These are phyloP conservation scores for Diplodus sargus DNA, from an alignment of 2,797 vertebrate species.

Conservation along the genomic window DNA sequence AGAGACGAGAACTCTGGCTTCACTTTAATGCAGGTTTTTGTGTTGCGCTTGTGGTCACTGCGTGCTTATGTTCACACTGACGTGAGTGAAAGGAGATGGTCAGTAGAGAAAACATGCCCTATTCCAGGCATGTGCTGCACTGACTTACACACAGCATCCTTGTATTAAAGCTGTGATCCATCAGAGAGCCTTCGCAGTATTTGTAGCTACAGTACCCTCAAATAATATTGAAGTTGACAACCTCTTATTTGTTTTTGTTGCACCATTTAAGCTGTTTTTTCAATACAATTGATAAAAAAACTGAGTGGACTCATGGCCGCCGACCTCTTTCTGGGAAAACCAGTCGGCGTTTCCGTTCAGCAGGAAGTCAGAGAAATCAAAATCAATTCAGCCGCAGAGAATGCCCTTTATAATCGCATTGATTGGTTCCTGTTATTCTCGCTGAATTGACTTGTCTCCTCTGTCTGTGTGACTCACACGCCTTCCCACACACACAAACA, in stretches of 20 bases:
- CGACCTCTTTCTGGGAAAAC: constrained; percentile 37
- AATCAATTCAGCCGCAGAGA: constrained; percentile 62
- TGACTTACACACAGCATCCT: background rate
- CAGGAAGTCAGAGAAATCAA: constrained; percentile 49
- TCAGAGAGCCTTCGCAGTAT: background rate
- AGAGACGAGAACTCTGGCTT: constrained; percentile 5
- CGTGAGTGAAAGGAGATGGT: background rate
- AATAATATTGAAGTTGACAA: background rate
- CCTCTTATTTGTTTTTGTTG: constrained; percentile 6
- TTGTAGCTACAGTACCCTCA: background rate
- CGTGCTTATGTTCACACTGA: background rate
- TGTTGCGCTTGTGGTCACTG: background rate
- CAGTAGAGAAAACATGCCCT: background rate
- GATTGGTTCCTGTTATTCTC: constrained; percentile 73
- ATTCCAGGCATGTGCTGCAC: background rate
- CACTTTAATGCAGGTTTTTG: constrained; percentile 1
- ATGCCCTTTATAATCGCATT: constrained; percentile 64
- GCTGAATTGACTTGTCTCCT: constrained; percentile 39
- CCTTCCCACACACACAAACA: constrained; percentile 19
- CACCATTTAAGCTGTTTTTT: constrained; percentile 6
- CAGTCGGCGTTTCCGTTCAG: constrained; percentile 34
- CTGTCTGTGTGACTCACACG: constrained; percentile 31
- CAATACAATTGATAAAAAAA: background rate
- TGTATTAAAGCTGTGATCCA: constrained; percentile 12
- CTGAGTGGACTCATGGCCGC: background rate